Evolutionary conservation across 2,888 invertebrate species (phyloP), one percentile per base, ranked within the genome.

Genomic region (Cheilosia grossa): DNA sequence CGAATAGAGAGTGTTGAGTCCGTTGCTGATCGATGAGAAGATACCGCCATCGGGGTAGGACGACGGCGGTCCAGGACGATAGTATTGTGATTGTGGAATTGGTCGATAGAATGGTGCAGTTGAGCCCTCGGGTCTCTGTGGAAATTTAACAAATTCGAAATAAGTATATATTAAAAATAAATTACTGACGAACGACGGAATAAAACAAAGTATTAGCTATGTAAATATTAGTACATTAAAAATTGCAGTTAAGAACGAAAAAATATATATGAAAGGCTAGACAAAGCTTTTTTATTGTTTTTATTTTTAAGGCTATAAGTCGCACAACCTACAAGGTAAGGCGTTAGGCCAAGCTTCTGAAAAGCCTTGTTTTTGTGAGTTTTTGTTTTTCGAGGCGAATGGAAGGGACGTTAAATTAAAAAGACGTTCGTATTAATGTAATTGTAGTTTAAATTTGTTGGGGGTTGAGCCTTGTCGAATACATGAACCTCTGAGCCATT

Each of bases 1-100:
- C 83, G 94, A 95, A 87, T 97, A 95, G 88, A 97, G 93, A 89
- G 94, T 96, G 89, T 95, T 96, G 89, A 97, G 94, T 19, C 97
- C 95, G 89, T 93, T 96, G 88, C 95, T 95, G 88, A 97, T 94
- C 49, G 96, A 95, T 21, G 96, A 94, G 89, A 97, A 94, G 88
- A 97, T 94, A 40, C 96, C 95, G 81, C 92, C 91, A 86, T 93
- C 93, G 66, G 92, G 92, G 37, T 90, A 90, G 10, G 90, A 85
- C 89, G 89, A 75, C 58, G 93, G 89, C 66, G 93, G 88, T 82
- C 93, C 90, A 56, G 93, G 89, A 86, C 94, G 91, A 88, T 93
- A 89, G 88, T 93, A 91, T 88, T 93, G 91, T 87, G 93, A 91
- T 88, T 93, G 90, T 89, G 92, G 90, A 78, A 92, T 92, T 47